These are phyloP conservation scores for Synanthedon myopaeformis DNA, from an alignment of 2,888 invertebrate species.

Conservation along the genomic window DNA sequence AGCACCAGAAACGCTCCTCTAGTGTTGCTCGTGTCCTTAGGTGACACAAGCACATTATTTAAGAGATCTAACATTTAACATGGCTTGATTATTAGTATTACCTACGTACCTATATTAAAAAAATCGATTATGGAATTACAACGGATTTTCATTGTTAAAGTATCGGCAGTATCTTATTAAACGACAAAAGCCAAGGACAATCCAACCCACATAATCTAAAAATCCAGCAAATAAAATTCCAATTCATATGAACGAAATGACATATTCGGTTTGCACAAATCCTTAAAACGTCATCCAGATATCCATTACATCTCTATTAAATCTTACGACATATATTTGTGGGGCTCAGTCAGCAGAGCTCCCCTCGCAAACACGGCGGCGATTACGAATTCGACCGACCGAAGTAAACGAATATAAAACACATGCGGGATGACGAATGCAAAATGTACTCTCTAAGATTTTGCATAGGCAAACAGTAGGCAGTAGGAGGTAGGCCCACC, in stretches of 20 bases:
- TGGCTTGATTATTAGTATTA: too few species aligned
- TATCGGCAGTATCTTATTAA: slow-evolving; percentile 8
- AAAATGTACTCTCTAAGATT: slow-evolving; percentile 65
- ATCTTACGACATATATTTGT: slow-evolving; percentile 71
- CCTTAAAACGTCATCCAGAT: slow-evolving; percentile 71
- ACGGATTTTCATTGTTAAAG: not conserved
- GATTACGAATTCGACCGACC: slow-evolving; percentile 65
- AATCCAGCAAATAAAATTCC: slow-evolving; percentile 67
- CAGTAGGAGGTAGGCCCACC: slow-evolving; percentile 19
- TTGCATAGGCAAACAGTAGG: slow-evolving; percentile 65
- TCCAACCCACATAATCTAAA: slow-evolving; percentile 20
- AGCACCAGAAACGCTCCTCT: too few species aligned
- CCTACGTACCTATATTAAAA: too few species aligned
- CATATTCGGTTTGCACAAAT: slow-evolving; percentile 71
- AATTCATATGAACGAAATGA: slow-evolving; percentile 62
- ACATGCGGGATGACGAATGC: slow-evolving; percentile 68
- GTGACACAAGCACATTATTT: too few species aligned
- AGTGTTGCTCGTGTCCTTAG: too few species aligned
- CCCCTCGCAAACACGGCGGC: slow-evolving; percentile 68
- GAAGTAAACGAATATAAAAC: slow-evolving; percentile 70
- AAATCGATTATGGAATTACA: not conserved
- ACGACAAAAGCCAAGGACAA: slow-evolving; percentile 24
- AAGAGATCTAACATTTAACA: too few species aligned
- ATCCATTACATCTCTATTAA: slow-evolving; percentile 72
- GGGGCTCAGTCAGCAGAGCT: slow-evolving; percentile 63